These are phyloP conservation scores for Gymnarchus niloticus DNA, from an alignment of 2,113 vertebrate genomes.

Conservation along the genomic window DNA sequence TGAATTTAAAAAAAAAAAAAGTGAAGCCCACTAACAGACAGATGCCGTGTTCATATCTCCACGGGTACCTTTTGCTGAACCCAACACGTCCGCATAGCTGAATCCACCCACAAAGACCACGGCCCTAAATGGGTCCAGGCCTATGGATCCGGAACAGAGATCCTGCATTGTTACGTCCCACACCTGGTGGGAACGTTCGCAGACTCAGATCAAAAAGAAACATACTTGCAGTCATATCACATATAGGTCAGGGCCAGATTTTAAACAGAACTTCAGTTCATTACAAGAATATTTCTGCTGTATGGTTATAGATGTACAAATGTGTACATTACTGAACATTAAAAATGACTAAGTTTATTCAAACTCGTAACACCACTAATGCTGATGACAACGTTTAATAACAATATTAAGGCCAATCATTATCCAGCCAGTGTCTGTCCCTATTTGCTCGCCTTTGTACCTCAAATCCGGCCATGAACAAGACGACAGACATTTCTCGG, in stretches of 20 bases:
- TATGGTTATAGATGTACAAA: neutral
- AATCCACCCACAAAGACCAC: slow-evolving; percentile 88
- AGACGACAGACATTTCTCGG: slow-evolving; percentile 79
- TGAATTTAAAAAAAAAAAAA: neutral
- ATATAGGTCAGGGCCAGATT: neutral
- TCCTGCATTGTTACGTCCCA: slow-evolving; percentile 94
- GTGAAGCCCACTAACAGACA: neutral
- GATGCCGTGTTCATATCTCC: neutral
- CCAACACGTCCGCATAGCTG: slow-evolving; percentile 84
- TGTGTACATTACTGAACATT: neutral
- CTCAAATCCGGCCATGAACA: slow-evolving; percentile 82
- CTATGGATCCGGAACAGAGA: slow-evolving; percentile 65
- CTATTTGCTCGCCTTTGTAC: slow-evolving; percentile 46
- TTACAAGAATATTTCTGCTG: neutral
- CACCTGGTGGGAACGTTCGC: slow-evolving; percentile 57
- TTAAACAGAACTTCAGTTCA: neutral
- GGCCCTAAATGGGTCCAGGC: slow-evolving; percentile 70
- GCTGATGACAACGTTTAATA: neutral
- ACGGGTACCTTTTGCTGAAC: slow-evolving; percentile 78
- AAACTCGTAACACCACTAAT: neutral
- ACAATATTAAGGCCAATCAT: neutral
- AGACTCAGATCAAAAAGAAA: neutral
- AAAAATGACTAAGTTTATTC: too few species aligned
- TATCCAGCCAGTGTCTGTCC: neutral
- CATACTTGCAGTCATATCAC: neutral